Evolutionary conservation across 2,113 vertebrate genomes (phyloP).

Genomic region (Felis chaus): DNA sequence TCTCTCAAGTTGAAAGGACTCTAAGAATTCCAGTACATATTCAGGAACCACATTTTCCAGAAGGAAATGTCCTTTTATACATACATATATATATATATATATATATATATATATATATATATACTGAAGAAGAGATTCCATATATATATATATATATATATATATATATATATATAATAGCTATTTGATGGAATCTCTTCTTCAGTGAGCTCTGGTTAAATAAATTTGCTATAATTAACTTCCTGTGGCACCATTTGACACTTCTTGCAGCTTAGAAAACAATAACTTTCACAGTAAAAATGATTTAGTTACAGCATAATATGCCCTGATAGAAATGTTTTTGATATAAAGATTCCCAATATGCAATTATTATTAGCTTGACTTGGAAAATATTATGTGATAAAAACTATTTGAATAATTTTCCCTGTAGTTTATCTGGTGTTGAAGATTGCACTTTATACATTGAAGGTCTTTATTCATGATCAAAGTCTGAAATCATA

Average conservation of each 20-base stretch:
- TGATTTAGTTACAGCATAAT: slow-evolving; percentile 68
- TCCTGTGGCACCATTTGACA: slow-evolving; percentile 70
- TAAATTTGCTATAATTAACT: slow-evolving; percentile 75
- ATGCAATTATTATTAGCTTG: slow-evolving; percentile 72
- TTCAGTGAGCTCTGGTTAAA: slow-evolving; percentile 60
- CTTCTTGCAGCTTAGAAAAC: slow-evolving; percentile 74
- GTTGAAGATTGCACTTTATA: slow-evolving; percentile 23
- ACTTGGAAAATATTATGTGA: slow-evolving; percentile 61
- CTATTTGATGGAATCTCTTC: slow-evolving; percentile 41
- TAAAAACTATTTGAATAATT: slow-evolving; percentile 54
- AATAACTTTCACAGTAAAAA: slow-evolving; percentile 75
- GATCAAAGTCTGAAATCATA: slow-evolving; percentile 30
- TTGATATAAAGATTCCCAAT: slow-evolving; percentile 67
- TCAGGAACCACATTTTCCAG: neutral
- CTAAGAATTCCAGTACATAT: neutral
- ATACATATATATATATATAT: neutral
- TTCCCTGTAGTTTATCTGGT: slow-evolving; percentile 37
- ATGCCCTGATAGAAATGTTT: slow-evolving; percentile 62
- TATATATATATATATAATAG: neutral
- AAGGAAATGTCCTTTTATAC: slow-evolving; percentile 11
- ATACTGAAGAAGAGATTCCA: no score
- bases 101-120: no score
- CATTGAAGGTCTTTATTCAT: slow-evolving; percentile 37
- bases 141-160: no score
- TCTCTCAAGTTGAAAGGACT: neutral